phyloP scores from a whole-genome alignment of 2,888 invertebrate genomes.

The Ophioninae sp. region DNA sequence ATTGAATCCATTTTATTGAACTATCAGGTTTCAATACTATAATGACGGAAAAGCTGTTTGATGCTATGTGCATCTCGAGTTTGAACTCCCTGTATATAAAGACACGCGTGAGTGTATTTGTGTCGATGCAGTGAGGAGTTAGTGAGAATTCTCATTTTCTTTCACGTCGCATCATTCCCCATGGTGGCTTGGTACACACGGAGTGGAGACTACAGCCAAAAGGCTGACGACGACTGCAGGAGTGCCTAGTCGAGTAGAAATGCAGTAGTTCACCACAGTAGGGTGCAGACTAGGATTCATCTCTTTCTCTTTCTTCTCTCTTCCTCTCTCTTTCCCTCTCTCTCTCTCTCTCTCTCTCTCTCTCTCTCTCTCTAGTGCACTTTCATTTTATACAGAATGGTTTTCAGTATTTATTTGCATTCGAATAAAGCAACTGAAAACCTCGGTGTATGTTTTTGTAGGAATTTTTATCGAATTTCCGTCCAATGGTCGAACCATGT shows the following conservation, averaged over 20 bases:
- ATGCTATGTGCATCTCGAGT: background rate
- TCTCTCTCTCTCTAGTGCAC: background rate
- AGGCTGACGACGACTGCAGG: background rate
- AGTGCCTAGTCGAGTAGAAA: slow-evolving; percentile 7
- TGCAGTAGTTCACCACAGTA: background rate
- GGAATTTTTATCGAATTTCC: background rate
- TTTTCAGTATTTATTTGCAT: background rate
- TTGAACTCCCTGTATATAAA: background rate
- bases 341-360: background rate
- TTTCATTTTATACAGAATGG: background rate
- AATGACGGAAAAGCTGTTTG: background rate
- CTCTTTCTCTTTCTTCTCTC: background rate
- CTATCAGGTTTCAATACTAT: background rate
- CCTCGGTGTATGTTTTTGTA: background rate
- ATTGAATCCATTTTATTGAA: no score
- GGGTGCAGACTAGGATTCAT: background rate
- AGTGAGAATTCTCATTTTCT: slow-evolving; percentile 4
- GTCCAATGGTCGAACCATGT: background rate
- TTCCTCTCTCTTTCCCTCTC: background rate
- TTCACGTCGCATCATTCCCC: background rate
- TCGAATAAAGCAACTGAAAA: background rate
- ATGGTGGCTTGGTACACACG: background rate
- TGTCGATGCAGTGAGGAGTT: background rate
- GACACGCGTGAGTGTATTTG: background rate
- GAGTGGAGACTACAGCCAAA: background rate